A percentile compares a stretch with the other conserved stretches of the same genome.
These are phyloP conservation scores for Mirounga angustirostris DNA, from an alignment of 2,113 vertebrate species.

Conservation along the genomic window DNA sequence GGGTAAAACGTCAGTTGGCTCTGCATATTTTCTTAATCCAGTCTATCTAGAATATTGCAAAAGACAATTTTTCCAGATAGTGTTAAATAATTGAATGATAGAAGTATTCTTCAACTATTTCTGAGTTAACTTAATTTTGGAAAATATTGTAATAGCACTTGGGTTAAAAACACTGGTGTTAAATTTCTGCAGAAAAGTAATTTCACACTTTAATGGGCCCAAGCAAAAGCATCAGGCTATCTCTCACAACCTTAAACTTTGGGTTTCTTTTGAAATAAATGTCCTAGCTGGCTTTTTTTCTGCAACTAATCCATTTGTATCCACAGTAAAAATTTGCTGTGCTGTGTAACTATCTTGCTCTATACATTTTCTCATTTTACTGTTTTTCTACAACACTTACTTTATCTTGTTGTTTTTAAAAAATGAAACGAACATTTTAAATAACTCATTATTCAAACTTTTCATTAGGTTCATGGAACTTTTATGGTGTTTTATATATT, in stretches of 20 bases:
- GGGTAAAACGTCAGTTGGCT: slow-evolving; percentile 38
- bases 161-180: background rate
- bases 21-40: slow-evolving; percentile 38
- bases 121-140: slow-evolving; percentile 40
- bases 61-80: slow-evolving; percentile 13
- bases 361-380: background rate
- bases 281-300: background rate
- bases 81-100: slow-evolving; percentile 13
- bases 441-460: slow-evolving; percentile 6
- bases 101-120: slow-evolving; percentile 46
- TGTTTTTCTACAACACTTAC: background rate
- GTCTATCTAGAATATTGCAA: slow-evolving; percentile 10
- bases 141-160: slow-evolving; percentile 29
- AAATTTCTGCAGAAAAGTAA: slow-evolving; percentile 13
- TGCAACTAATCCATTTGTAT: slow-evolving; percentile 27
- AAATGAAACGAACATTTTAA: slow-evolving; percentile 27
- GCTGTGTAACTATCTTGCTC: background rate
- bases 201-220: background rate
- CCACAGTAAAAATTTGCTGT: background rate
- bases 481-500: slow-evolving; percentile 22
- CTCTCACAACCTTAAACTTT: slow-evolving; percentile 33
- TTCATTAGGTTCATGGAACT: slow-evolving; percentile 15
- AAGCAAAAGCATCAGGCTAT: slow-evolving; percentile 33
- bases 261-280: slow-evolving; percentile 41
- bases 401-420: slow-evolving; percentile 15